Evolutionary conservation across 2,888 invertebrate species (phyloP), one percentile per base, ranked within the genome.

Genomic region (Aphodius sticticus): DNA sequence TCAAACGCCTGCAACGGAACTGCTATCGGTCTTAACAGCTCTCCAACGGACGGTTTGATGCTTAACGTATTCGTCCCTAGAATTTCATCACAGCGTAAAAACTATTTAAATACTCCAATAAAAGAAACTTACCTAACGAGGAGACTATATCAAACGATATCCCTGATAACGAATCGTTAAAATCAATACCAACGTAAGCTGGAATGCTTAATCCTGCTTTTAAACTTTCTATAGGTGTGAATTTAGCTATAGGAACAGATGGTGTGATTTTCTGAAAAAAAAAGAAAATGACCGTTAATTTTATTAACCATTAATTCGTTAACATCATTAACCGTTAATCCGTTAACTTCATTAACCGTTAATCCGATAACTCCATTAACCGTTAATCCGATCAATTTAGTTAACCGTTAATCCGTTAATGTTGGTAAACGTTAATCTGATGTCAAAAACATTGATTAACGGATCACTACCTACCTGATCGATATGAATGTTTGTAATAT

Each of bases 141-240:
- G 94, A 93, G 70, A 91, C 88, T 76, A 98, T 91, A 85, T 96
- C 95, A 88, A 98, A 95, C 82, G 93, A 93, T 0, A 96, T 94
- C 0, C 97, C 93, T 88, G 98, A 97, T 77, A 96, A 97, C 16
- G 97, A 96, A 89, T 98, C 98, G 81, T 96, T 96, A 89, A 97
- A 98, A 90, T 98, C 97, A 5, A 98, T 93, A 15, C 97, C 97
- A 83, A 98, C 87, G 0, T 94, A 92, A 5, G 93, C 93, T 16
- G 93, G 91, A 53, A 93, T 90, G n/a, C 92, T 90, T 36, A 92
- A 92, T 76, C 93, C 93, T 0, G 94, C 91, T 6, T 92, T 91
- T 36, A 98, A 89, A 5, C 88, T 86, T 38, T 92, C 87, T 76
- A 98, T 92, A 9, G 93, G 92, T 6, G 93, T 92, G 88, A 96